Evolutionary conservation across 2,113 vertebrate species (phyloP), one percentile per base, ranked within the genome.

Genomic region (Xenus cinereus): DNA sequence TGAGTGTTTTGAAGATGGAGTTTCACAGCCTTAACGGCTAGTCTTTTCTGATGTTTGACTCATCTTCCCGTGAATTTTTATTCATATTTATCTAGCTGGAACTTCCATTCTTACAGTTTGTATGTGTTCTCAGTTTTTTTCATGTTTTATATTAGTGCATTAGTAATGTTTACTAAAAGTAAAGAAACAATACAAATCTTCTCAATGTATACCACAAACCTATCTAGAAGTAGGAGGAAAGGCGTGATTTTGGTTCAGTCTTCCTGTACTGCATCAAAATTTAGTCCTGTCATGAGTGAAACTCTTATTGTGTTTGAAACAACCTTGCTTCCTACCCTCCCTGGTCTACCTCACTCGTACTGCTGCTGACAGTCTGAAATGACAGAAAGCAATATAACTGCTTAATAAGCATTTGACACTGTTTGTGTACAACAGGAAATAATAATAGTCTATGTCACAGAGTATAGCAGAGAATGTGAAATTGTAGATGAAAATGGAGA

Each of bases 261-360:
- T 83, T 91, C 32, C 7, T 41, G 27, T 56, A 23, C 13, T 35
- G 30, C 15, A n/a, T n/a, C 53, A 46, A 4, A 81, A 62, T 18
- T 51, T 83, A 45, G 18, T 69, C 30, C 17, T 69, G 22, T 64
- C 30, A 30, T 23, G n/a, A 53, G 41, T 41, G 54, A 85, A 94
- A 18, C 7, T 53, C 45, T 69, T 59, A 7, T 6, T 66, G 13
- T 50, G 45, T 63, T 57, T 69, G 66, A 80, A 72, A 72, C 15
- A 46, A 30, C 7, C 28, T 73, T 85, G 14, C 26, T 79, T 10
- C 16, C 26, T 26, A 16, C 9, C 6, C 4, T 2, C 10, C 62
- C 23, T 2, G 2, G 9, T 12, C 33, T 27, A 14, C 39, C 28
- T 19, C 1, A 1, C 1, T 1, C 21, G 2, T 24, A 7, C 6